Conservation (phyloP, 2,888 invertebrate genomes). For the Hylaea fasciaria region DNA sequence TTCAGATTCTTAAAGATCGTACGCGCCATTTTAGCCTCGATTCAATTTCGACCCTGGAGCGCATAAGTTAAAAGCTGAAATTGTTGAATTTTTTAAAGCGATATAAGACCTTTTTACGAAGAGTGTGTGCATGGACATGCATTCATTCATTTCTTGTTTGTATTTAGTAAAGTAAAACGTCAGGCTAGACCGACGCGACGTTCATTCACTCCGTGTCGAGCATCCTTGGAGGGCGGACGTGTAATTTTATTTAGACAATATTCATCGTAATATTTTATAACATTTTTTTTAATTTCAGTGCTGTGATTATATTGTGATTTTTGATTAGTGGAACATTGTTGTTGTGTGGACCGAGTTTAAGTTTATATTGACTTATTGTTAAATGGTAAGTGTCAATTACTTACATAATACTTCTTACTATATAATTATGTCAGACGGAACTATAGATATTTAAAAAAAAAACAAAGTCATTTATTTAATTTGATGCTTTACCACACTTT, state of each 20-base stretch:
- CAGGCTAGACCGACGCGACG: not conserved
- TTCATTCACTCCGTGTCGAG: constrained; percentile 16
- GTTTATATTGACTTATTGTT: constrained; percentile 12
- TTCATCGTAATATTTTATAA: too few species aligned
- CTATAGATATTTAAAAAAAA: too few species aligned
- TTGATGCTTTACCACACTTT: too few species aligned
- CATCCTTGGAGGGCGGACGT: constrained; percentile 8
- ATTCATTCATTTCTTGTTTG: constrained; percentile 32
- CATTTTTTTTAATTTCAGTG: too few species aligned
- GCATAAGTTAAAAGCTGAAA: not conserved
- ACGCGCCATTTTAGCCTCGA: not conserved
- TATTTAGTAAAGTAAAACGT: not conserved
- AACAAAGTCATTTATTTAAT: too few species aligned
- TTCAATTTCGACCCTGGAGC: fast-evolving
- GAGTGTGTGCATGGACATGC: constrained; percentile 7
- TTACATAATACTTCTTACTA: too few species aligned
- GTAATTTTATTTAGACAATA: not conserved
- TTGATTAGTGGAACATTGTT: not conserved
- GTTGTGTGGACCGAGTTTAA: constrained; percentile 1
- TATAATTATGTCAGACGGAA: too few species aligned
- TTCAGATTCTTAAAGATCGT: not conserved
- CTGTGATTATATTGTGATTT: too few species aligned
- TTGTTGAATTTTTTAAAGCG: constrained; percentile 15
- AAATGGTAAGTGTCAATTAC: constrained; percentile 28
- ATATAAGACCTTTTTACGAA: constrained; percentile 16